Evolutionary conservation across 2,888 invertebrate species (phyloP).

Genomic region (Listrodromus nycthemerus): DNA sequence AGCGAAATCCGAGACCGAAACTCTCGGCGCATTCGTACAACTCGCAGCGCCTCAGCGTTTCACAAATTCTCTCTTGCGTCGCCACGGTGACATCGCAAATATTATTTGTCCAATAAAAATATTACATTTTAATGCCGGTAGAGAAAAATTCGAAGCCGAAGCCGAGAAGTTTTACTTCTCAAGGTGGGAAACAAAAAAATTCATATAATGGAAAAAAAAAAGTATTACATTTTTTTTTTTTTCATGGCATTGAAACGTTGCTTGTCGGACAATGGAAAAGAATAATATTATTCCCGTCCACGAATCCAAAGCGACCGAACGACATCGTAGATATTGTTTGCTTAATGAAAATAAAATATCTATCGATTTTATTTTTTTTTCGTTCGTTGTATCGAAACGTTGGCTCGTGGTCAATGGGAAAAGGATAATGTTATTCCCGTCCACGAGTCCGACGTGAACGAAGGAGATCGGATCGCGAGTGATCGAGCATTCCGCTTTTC

Average conservation of each 20-base stretch:
- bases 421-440: background rate
- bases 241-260: background rate
- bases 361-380: background rate
- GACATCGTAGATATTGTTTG: too few species aligned
- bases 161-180: too few species aligned
- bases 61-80: background rate
- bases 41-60: background rate
- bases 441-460: background rate
- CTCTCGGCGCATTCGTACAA: conserved; percentile 10
- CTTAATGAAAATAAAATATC: too few species aligned
- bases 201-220: too few species aligned
- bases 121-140: background rate
- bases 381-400: background rate
- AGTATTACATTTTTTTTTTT: too few species aligned
- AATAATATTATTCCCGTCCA: background rate
- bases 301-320: background rate
- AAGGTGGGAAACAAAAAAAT: too few species aligned
- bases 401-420: background rate
- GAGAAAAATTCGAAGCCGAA: too few species aligned
- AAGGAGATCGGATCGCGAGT: background rate
- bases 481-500: background rate
- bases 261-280: background rate
- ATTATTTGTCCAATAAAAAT: background rate
- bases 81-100: background rate
- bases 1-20: conserved; percentile 50